Percentiles rank a stretch among this genome's conserved stretches.
Conservation (phyloP, 2,888 invertebrate genomes). For the Metalampra italica region DNA sequence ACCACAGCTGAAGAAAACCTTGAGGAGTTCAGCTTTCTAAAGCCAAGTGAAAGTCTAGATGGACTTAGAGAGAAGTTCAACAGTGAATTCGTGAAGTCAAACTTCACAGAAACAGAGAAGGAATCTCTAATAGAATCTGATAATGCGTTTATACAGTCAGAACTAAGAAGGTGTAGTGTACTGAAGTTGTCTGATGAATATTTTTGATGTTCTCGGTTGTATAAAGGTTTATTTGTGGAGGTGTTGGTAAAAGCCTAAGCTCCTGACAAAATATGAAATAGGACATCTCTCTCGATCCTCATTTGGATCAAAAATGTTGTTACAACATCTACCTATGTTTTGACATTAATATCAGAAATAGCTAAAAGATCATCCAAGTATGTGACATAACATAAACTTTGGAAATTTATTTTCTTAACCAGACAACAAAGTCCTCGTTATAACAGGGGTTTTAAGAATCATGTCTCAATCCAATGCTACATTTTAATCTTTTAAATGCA, state of each 20-base stretch:
- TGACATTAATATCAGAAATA: too few species aligned
- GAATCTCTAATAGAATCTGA: conserved; percentile 60
- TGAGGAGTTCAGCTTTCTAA: conserved; percentile 41
- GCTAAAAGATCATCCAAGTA: too few species aligned
- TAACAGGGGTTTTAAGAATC: too few species aligned
- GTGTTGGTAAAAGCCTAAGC: background rate
- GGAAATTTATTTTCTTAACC: too few species aligned
- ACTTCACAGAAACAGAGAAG: conserved; percentile 48
- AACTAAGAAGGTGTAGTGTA: conserved; percentile 46
- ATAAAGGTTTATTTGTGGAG: background rate
- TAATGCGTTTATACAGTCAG: conserved; percentile 61
- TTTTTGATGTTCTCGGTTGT: conserved; percentile 9
- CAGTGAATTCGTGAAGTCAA: conserved; percentile 51
- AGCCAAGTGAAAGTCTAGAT: conserved; percentile 8
- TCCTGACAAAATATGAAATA: too few species aligned
- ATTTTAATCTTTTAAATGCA: too few species aligned
- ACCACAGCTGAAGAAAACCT: background rate
- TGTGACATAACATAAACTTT: too few species aligned
- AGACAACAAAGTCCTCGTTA: too few species aligned
- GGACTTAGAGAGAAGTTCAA: conserved; percentile 22
- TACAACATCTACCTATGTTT: too few species aligned
- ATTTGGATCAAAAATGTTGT: too few species aligned
- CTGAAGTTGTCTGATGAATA: conserved; percentile 36
- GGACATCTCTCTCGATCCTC: too few species aligned
- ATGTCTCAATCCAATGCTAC: too few species aligned